A percentile compares a stretch with the other conserved stretches of the same genome.
Conservation (phyloP, 2,113 vertebrate genomes). For the Raja brachyura region DNA sequence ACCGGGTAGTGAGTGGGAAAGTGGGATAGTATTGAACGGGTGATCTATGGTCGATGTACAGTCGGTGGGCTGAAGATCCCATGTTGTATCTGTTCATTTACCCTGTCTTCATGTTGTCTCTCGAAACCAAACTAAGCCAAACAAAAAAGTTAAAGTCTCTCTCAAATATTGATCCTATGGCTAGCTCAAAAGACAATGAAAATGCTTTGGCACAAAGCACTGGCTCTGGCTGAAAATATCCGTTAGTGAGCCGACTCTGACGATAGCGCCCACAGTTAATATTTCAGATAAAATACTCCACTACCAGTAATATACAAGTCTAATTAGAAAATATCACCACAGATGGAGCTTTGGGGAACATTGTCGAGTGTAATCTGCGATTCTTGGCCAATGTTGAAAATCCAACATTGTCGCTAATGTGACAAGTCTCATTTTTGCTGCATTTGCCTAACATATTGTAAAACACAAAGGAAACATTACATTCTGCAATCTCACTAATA, state of each 20-base stretch:
- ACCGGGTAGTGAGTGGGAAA: too few relatives aligned
- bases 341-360: slow-evolving; percentile 11
- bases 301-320: slow-evolving; percentile 12
- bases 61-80: too few relatives aligned
- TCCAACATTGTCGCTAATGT: slow-evolving; percentile 23
- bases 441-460: slow-evolving; percentile 22
- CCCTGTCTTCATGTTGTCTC: too few relatives aligned
- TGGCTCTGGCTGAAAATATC: background rate
- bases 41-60: too few relatives aligned
- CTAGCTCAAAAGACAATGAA: background rate
- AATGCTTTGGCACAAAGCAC: background rate
- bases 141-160: too few relatives aligned
- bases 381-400: background rate
- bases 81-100: too few relatives aligned
- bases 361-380: slow-evolving; percentile 13
- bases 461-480: slow-evolving; percentile 17
- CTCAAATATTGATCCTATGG: background rate
- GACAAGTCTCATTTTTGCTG: background rate
- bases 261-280: background rate
- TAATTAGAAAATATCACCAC: slow-evolving; percentile 18
- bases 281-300: slow-evolving; percentile 19
- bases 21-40: too few relatives aligned
- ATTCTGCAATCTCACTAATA: background rate
- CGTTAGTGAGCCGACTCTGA: background rate
- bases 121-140: too few relatives aligned